Evolutionary conservation across 2,113 vertebrate species (phyloP).

Genomic region (Ameiurus melas): DNA sequence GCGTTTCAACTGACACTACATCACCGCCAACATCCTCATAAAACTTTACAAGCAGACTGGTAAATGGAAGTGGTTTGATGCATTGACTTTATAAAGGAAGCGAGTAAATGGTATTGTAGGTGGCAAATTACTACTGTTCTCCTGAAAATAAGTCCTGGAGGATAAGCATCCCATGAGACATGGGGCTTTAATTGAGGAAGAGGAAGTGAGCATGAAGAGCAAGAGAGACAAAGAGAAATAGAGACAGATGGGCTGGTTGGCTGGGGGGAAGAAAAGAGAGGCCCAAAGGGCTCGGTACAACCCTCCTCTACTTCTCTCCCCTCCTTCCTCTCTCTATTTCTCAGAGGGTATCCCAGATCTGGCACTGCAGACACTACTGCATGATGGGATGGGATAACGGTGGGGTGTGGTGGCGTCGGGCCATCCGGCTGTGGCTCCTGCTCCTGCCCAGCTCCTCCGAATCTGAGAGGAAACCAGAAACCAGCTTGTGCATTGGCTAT

Average conservation of each 20-base stretch:
- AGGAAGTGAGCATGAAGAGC: neutral
- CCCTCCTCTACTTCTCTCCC: conserved; percentile 43
- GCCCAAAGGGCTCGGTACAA: conserved; percentile 46
- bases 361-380: conserved; percentile 64
- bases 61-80: conserved; percentile 32
- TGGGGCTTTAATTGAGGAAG: neutral
- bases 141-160: conserved; percentile 2
- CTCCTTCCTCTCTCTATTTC: conserved; percentile 33
- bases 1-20: neutral
- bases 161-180: conserved; percentile 8
- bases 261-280: conserved; percentile 49
- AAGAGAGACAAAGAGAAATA: neutral
- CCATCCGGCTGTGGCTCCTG: conserved; percentile 15
- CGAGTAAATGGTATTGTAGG: conserved; percentile 9
- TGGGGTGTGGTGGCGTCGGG: conserved; percentile 32
- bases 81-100: neutral
- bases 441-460: neutral
- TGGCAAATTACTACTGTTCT: conserved; percentile 24
- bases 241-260: conserved; percentile 30
- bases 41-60: conserved; percentile 42
- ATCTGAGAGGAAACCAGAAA: conserved; percentile 1
- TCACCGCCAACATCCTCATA: conserved; percentile 3
- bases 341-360: conserved; percentile 68
- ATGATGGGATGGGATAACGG: conserved; percentile 10
- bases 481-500: neutral